These are phyloP conservation scores for Saturnia pavonia DNA, from an alignment of 2,888 invertebrate species.

Conservation along the genomic window DNA sequence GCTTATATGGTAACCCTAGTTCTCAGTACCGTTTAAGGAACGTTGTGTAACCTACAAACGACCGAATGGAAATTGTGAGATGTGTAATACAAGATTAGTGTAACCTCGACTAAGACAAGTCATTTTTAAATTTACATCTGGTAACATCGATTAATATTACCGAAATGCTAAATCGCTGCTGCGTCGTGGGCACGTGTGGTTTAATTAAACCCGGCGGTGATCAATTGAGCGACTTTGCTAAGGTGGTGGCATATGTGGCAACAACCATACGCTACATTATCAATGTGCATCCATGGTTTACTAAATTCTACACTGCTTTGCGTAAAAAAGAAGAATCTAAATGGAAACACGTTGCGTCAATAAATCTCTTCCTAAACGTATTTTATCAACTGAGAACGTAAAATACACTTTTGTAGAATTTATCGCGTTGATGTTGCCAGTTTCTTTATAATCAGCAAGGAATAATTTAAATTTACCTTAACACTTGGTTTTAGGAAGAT, in stretches of 20 bases:
- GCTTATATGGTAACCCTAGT: conserved; percentile 17
- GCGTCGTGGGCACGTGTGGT: not conserved
- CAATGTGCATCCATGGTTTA: not conserved
- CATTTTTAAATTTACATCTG: not conserved
- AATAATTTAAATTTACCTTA: not conserved
- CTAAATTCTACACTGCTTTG: not conserved
- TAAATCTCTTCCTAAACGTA: conserved; percentile 48
- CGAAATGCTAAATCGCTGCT: not conserved
- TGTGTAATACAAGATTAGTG: conserved; percentile 17
- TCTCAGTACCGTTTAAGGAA: conserved; percentile 31
- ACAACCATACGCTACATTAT: not conserved
- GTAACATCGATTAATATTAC: not conserved
- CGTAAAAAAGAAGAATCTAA: conserved; percentile 12
- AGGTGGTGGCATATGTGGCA: not conserved
- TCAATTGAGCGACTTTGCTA: no score
- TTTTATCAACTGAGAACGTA: conserved; percentile 40
- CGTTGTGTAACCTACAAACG: conserved; percentile 29
- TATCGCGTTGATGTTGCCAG: conserved; percentile 33
- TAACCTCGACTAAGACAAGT: not conserved
- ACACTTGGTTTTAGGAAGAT: not conserved
- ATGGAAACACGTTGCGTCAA: conserved; percentile 28
- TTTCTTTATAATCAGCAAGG: not conserved
- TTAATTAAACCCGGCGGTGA: no score
- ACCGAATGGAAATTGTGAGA: conserved; percentile 20
- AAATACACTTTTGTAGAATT: conserved; percentile 45